These are phyloP conservation scores for Eidolon dupreanum DNA, from an alignment of 2,797 vertebrate genomes.

Conservation along the genomic window DNA sequence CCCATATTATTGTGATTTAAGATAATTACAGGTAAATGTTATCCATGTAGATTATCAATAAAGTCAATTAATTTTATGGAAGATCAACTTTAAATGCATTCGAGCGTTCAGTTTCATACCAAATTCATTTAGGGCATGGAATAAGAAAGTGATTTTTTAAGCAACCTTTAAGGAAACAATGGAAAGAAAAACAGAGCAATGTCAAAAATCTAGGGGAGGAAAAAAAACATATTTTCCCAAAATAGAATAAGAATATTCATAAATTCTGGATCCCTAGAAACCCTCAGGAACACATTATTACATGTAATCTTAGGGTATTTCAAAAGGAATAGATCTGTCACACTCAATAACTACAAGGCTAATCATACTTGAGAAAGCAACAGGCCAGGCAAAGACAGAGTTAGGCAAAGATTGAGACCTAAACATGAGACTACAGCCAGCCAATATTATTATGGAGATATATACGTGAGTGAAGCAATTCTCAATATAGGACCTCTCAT, in stretches of 20 bases:
- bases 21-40: slow-evolving; percentile 1
- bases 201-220: background rate
- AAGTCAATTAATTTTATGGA: background rate
- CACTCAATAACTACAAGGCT: background rate
- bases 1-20: background rate
- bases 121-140: background rate
- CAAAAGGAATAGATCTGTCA: background rate
- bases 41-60: background rate
- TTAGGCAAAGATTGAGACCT: background rate
- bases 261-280: background rate
- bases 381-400: background rate
- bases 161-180: background rate
- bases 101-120: background rate
- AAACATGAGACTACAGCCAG: background rate
- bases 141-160: background rate
- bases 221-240: background rate
- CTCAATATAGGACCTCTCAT: background rate
- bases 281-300: background rate
- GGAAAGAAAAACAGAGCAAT: background rate
- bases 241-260: background rate
- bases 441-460: background rate
- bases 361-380: background rate
- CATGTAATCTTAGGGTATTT: background rate
- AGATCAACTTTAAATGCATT: background rate
- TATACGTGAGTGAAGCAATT: background rate